Base-by-base conservation (phyloP, 2,888 invertebrate species). In the Drosophila merina region DNA sequence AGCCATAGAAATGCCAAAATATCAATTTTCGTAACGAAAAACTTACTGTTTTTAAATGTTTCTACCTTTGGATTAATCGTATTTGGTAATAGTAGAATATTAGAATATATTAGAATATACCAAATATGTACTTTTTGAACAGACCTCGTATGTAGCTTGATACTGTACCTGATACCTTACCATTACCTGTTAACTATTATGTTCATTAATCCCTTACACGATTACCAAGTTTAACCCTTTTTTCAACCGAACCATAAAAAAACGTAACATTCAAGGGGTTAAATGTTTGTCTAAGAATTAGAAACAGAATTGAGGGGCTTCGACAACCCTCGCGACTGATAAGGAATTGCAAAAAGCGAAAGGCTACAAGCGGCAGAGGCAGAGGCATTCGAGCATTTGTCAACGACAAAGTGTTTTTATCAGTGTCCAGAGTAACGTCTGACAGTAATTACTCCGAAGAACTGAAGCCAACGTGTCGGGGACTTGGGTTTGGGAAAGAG, bases 311-410 rank as follows among this genome's bases (percentile, higher is more conserved):
- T 2, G 7, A 8, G 33, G 47, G 47, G 28, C 67, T 42, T 57
- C 58, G 79, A 51, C 79, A 79, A 79, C 79, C 56, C 79, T 86
- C 45, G 48, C 20, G 30, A 5, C 71, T 63, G 86, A 79, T 79
- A 79, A 79, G 77, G 42, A 48, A 57, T 49, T 36, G 52, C 64
- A 57, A 70, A 63, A 50, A 67, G 31, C 62, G 55, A 57, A 45
- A 25, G 20, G 47, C n/a, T n/a, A 40, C 14, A 5, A 14, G 1
- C 14, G 14, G 14, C 14, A 14, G 14, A 20, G n/a, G n/a, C n/a
- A n/a, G 44, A 20, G 54, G n/a, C 31, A 12, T 31, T 49, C 12
- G 20, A 14, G 52, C 67, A 71, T 33, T 74, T 62, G 57, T 64
- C 64, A 63, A 60, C 50, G 54, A 71, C 40, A 62, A 28, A n/a